phyloP scores from a whole-genome alignment of 2,888 invertebrate genomes.

The Osmoderma eremita region DNA sequence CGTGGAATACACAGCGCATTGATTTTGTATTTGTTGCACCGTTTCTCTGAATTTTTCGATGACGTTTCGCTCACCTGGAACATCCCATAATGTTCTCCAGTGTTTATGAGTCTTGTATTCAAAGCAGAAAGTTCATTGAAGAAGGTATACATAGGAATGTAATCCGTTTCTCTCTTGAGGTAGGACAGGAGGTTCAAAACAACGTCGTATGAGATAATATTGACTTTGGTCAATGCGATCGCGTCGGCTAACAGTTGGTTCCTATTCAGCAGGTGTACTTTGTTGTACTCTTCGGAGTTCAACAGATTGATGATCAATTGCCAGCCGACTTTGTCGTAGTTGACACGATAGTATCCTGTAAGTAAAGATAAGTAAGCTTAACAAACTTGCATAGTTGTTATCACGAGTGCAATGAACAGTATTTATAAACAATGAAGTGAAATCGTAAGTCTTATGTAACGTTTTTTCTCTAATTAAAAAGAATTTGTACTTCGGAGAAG shows the following conservation, averaged over 20 bases:
- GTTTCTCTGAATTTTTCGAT: too few relatives aligned
- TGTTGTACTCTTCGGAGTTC: slow-evolving; percentile 55
- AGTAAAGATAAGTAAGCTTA: background rate
- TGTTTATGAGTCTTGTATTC: slow-evolving; percentile 39
- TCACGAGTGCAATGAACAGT: too few relatives aligned
- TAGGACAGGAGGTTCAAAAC: slow-evolving; percentile 71
- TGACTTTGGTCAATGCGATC: slow-evolving; percentile 66
- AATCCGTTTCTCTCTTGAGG: slow-evolving; percentile 67
- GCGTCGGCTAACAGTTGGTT: slow-evolving; percentile 68
- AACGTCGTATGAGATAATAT: slow-evolving; percentile 66
- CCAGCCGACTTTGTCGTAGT: slow-evolving; percentile 61
- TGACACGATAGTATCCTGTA: slow-evolving; percentile 60
- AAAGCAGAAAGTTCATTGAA: slow-evolving; percentile 41
- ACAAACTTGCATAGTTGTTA: too few relatives aligned
- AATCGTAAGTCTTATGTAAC: too few relatives aligned
- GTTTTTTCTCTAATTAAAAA: slow-evolving; percentile 61
- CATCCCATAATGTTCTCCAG: slow-evolving; percentile 34
- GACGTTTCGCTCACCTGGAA: slow-evolving; percentile 39
- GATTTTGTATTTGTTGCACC: too few relatives aligned
- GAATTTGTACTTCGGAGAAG: too few relatives aligned
- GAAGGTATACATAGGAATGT: slow-evolving; percentile 31
- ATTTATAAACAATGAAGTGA: too few relatives aligned
- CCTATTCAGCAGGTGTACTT: slow-evolving; percentile 68
- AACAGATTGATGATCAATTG: slow-evolving; percentile 63
- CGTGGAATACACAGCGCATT: too few relatives aligned